Evolutionary conservation across 2,113 vertebrate genomes (phyloP).

Genomic region (Eudyptes chrysolophus): DNA sequence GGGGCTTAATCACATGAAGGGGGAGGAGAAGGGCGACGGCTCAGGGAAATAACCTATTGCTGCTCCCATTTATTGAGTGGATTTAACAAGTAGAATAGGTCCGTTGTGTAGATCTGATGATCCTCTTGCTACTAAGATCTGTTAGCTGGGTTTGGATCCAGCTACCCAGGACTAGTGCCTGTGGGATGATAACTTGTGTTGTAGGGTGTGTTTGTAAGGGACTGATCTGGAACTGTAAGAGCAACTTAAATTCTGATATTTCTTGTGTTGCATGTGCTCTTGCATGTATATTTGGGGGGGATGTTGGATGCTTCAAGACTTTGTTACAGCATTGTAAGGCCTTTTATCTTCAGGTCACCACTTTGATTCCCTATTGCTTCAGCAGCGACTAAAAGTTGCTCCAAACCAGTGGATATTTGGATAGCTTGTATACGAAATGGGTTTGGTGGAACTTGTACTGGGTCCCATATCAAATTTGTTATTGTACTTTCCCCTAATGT

Average conservation of each 20-base stretch:
- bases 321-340: not conserved
- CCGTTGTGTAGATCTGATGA: not conserved
- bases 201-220: not conserved
- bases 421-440: not conserved
- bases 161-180: not conserved
- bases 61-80: not conserved
- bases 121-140: not conserved
- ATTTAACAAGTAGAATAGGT: not conserved
- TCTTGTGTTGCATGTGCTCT: not conserved
- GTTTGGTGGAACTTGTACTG: not conserved
- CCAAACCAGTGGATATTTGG: not conserved
- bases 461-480: not conserved
- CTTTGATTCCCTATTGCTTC: not conserved
- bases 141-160: not conserved
- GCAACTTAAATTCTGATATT: not conserved
- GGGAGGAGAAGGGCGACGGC: too few species aligned
- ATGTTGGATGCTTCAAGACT: not conserved
- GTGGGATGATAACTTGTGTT: not conserved
- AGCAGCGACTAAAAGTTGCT: not conserved
- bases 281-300: rapidly evolving
- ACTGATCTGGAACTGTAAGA: not conserved
- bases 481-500: not conserved
- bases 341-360: not conserved
- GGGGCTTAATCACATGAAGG: not conserved
- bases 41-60: not conserved